A percentile compares a stretch with the other conserved stretches of the same genome.
phyloP scores from a whole-genome alignment of 1,140 invertebrate species.

The Calliopsis andreniformis region DNA sequence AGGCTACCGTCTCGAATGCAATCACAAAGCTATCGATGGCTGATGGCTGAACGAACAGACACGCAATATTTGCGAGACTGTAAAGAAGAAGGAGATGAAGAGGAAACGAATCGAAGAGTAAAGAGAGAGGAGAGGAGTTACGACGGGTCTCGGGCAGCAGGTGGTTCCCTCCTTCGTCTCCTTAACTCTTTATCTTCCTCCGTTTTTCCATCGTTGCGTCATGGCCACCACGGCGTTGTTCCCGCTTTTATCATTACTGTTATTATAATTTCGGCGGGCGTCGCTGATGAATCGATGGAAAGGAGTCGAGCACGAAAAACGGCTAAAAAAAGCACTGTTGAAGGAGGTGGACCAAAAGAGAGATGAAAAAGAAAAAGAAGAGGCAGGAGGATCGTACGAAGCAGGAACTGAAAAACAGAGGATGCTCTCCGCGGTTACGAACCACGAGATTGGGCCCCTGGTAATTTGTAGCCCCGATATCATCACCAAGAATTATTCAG shows the following conservation, averaged over 20 bases:
- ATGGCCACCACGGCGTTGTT: slow-evolving; percentile 42
- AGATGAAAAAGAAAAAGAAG: slow-evolving; percentile 25
- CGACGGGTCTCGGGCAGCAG: slow-evolving; percentile 62
- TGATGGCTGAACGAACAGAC: slow-evolving; percentile 49
- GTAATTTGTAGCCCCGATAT: slow-evolving; percentile 72
- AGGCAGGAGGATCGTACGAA: slow-evolving; percentile 31
- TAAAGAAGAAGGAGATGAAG: slow-evolving; percentile 23
- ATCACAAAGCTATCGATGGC: slow-evolving; percentile 48
- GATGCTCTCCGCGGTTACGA: slow-evolving; percentile 51
- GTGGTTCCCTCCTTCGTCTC: slow-evolving; percentile 31
- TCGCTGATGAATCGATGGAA: slow-evolving; percentile 62
- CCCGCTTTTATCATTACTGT: slow-evolving; percentile 68
- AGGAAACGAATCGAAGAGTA: not conserved
- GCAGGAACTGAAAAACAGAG: slow-evolving; percentile 49
- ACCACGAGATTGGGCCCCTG: slow-evolving; percentile 63
- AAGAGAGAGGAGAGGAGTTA: slow-evolving; percentile 33
- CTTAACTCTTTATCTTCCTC: slow-evolving; percentile 1
- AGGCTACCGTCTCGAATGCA: slow-evolving; percentile 28
- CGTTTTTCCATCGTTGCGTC: slow-evolving; percentile 41
- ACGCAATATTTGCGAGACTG: slow-evolving; percentile 25
- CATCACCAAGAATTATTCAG: slow-evolving; percentile 68
- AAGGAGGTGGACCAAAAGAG: slow-evolving; percentile 31
- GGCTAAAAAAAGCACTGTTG: slow-evolving; percentile 4
- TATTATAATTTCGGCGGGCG: slow-evolving; percentile 67
- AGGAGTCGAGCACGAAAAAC: slow-evolving; percentile 26